Conservation (phyloP, 2,888 invertebrate species). For the Tyria jacobaeae region DNA sequence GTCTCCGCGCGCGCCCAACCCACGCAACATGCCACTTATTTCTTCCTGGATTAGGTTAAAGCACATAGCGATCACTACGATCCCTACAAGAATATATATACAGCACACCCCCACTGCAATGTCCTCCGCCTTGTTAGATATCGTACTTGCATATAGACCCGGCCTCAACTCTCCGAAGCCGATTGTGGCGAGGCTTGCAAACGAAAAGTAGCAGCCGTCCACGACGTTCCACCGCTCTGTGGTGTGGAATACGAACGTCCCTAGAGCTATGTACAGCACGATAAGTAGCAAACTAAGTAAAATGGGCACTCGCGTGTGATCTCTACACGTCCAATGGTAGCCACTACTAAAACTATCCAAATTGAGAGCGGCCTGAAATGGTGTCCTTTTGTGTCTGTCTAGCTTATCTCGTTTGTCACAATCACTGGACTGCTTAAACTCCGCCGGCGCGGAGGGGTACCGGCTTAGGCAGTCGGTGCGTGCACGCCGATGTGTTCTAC, state of each 20-base stretch:
- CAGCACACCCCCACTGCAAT: slow-evolving; percentile 92
- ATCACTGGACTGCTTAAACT: slow-evolving; percentile 53
- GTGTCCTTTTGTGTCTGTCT: slow-evolving; percentile 65
- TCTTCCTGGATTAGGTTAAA: slow-evolving; percentile 95
- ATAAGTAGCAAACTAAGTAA: slow-evolving; percentile 94
- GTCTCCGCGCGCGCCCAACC: slow-evolving; percentile 59
- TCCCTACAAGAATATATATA: slow-evolving; percentile 93
- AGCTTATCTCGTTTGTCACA: slow-evolving; percentile 58
- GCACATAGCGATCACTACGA: slow-evolving; percentile 95
- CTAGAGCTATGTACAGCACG: slow-evolving; percentile 94
- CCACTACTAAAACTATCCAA: slow-evolving; percentile 73
- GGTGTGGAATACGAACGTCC: slow-evolving; percentile 95
- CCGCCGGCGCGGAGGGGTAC: slow-evolving; percentile 38
- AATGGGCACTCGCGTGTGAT: slow-evolving; percentile 93
- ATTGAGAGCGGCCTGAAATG: slow-evolving; percentile 80
- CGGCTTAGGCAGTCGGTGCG: slow-evolving; percentile 48
- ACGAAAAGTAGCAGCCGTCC: slow-evolving; percentile 94
- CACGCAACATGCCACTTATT: slow-evolving; percentile 73
- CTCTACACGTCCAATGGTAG: slow-evolving; percentile 80
- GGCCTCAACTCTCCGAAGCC: slow-evolving; percentile 94
- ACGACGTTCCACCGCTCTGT: slow-evolving; percentile 97
- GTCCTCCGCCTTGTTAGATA: slow-evolving; percentile 84
- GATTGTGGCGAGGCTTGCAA: slow-evolving; percentile 92
- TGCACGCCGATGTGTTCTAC: neutral
- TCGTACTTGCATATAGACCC: slow-evolving; percentile 83